A percentile compares a stretch with the other conserved stretches of the same genome.
Conservation (phyloP, 2,888 invertebrate genomes). For the Ypsolopha sequella region DNA sequence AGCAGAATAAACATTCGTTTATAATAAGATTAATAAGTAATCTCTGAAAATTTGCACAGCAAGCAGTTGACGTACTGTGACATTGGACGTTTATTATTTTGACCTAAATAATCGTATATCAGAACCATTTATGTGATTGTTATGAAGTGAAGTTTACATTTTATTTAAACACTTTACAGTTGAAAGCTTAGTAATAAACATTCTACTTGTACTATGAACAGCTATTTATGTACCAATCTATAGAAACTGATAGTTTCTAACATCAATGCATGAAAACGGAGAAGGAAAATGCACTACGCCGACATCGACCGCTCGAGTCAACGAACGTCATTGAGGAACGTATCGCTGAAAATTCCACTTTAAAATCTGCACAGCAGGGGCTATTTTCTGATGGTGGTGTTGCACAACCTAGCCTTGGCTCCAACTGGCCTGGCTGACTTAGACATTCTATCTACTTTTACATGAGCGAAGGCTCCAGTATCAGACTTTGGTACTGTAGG, state of each 20-base stretch:
- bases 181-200: no score
- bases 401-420: constrained; percentile 65
- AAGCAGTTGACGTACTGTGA: no score
- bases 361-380: constrained; percentile 23
- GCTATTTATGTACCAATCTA: neutral
- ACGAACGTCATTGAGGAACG: constrained; percentile 64
- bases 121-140: no score
- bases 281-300: constrained; percentile 68
- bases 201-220: no score
- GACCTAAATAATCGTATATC: no score
- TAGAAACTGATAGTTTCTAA: constrained; percentile 45
- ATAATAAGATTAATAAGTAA: no score
- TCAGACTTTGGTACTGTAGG: constrained; percentile 37
- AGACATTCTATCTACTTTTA: constrained; percentile 72
- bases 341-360: constrained; percentile 23
- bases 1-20: no score
- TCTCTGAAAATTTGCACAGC: no score
- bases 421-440: constrained; percentile 69
- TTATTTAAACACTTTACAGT: no score
- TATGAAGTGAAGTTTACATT: no score
- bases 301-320: constrained; percentile 67
- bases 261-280: constrained; percentile 67
- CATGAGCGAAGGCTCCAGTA: constrained; percentile 58
- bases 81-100: no score
- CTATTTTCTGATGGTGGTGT: constrained; percentile 21